These are phyloP conservation scores for Pelagia noctiluca DNA, from an alignment of 30 jellyfish, hydroid and myxozoan genomes.

Conservation along the genomic window DNA sequence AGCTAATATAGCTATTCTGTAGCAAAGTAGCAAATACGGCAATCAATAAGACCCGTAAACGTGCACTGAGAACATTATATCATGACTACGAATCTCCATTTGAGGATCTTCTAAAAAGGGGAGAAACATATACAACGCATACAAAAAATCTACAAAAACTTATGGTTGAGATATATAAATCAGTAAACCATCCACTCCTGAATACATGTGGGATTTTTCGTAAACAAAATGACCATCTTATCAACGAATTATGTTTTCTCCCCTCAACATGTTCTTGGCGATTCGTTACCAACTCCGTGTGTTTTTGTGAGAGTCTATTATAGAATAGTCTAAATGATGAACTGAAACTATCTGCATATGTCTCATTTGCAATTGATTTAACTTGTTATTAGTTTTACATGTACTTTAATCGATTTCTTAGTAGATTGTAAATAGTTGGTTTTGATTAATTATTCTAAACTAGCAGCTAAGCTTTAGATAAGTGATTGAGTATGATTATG, in stretches of 20 bases:
- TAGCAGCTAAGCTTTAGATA: too few species aligned
- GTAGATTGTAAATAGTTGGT: constrained; percentile 2
- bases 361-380: background rate
- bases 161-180: constrained; percentile 42
- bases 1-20: constrained; percentile 30
- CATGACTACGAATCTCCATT: constrained; percentile 44
- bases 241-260: background rate
- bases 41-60: constrained; percentile 37
- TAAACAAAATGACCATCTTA: constrained; percentile 24
- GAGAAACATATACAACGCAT: constrained; percentile 28
- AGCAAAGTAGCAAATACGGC: constrained; percentile 33
- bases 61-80: constrained; percentile 31
- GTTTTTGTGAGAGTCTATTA: constrained; percentile 5
- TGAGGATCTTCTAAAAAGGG: constrained; percentile 31
- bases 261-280: constrained; percentile 27
- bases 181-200: constrained; percentile 40
- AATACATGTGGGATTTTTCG: constrained; percentile 46
- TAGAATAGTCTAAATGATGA: constrained; percentile 33
- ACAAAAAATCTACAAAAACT: constrained; percentile 43
- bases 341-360: background rate
- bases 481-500: too few species aligned
- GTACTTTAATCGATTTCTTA: background rate
- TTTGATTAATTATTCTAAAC: too few species aligned
- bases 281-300: constrained; percentile 7
- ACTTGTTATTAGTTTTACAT: too few species aligned